These are phyloP conservation scores for Conistra vaccinii DNA, from an alignment of 2,888 invertebrate species.

Conservation along the genomic window DNA sequence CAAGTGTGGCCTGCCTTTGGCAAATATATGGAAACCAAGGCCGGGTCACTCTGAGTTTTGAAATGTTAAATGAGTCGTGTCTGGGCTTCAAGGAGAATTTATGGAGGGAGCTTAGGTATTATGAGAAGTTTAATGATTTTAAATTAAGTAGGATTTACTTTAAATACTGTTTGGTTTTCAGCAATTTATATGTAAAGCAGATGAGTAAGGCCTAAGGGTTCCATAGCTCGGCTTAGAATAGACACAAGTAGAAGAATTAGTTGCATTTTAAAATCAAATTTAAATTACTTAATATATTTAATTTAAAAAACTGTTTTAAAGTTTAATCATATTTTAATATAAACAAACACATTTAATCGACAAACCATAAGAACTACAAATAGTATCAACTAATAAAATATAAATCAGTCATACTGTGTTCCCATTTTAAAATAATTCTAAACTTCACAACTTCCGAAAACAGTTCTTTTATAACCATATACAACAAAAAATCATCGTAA, in stretches of 20 bases:
- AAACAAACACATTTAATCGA: conserved; percentile 8
- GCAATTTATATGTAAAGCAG: no score
- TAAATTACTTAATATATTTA: no score
- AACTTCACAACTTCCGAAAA: neutral
- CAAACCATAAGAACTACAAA: neutral
- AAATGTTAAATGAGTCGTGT: conserved; percentile 53
- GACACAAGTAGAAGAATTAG: neutral
- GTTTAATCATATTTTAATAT: neutral
- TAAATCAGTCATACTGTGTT: neutral
- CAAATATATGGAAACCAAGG: conserved; percentile 63
- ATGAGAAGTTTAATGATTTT: conserved; percentile 1
- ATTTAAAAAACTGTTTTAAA: no score
- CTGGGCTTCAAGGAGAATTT: conserved; percentile 18
- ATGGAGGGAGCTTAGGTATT: conserved; percentile 2
- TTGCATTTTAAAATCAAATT: neutral
- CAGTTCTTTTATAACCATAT: neutral
- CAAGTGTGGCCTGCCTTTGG: conserved; percentile 43
- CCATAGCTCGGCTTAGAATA: neutral
- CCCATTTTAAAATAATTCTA: neutral
- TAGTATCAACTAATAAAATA: neutral
- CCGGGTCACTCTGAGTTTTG: conserved; percentile 49
- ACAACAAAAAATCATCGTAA: conserved; percentile 30
- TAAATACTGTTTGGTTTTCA: neutral
- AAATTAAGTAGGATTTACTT: neutral
- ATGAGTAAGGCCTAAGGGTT: neutral